A percentile compares a stretch with the other conserved stretches of the same genome.
Evolutionary conservation across 2,113 vertebrate species (phyloP).

Genomic region (Zosterops hypoxanthus): DNA sequence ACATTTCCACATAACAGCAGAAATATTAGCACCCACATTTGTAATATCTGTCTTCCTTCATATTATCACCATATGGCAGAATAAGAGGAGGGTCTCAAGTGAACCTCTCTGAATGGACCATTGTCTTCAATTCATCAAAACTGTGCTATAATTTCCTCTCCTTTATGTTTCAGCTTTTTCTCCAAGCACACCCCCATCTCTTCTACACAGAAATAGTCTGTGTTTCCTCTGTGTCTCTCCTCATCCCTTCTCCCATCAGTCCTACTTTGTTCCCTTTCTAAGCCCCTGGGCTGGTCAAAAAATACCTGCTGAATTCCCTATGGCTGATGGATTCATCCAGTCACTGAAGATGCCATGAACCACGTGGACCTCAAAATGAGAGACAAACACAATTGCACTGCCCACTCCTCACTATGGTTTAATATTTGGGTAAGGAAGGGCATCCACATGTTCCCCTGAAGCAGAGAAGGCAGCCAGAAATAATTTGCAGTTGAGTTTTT

Average conservation of each 20-base stretch:
- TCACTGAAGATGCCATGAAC: background rate
- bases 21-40: background rate
- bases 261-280: background rate
- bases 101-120: background rate
- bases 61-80: background rate
- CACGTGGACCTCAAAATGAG: background rate
- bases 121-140: background rate
- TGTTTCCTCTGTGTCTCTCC: background rate
- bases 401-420: background rate
- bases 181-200: background rate
- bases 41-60: background rate
- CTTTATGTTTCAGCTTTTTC: background rate
- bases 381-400: background rate
- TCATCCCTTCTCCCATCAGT: background rate
- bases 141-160: background rate
- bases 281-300: background rate
- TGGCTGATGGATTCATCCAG: rapidly evolving
- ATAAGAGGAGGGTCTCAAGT: background rate
- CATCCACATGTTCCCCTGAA: background rate
- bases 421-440: background rate
- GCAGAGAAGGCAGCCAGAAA: background rate
- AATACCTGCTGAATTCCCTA: background rate
- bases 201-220: background rate
- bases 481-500: background rate
- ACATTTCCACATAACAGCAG: background rate